Conservation (phyloP, 2,113 vertebrate genomes). For the Sisor rabdophorus region DNA sequence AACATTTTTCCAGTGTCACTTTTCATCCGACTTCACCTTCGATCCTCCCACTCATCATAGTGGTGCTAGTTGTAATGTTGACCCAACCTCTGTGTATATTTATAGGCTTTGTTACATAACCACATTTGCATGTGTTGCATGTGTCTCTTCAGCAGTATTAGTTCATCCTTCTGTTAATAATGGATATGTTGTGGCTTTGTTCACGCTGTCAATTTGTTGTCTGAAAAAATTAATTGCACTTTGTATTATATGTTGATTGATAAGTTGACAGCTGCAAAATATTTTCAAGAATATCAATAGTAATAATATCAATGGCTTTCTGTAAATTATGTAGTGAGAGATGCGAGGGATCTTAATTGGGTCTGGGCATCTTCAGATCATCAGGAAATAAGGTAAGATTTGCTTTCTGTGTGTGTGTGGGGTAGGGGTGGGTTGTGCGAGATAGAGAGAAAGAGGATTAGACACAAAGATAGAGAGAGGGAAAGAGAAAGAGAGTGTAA, state of each 20-base stretch:
- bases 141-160: background rate
- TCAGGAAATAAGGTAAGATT: background rate
- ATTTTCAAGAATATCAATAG: background rate
- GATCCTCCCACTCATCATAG: slow-evolving; percentile 13
- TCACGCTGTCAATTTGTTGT: background rate
- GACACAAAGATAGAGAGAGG: too few relatives aligned
- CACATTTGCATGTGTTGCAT: slow-evolving; percentile 12
- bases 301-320: too few relatives aligned
- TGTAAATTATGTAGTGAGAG: background rate
- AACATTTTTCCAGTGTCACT: background rate
- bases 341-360: background rate
- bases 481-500: too few relatives aligned
- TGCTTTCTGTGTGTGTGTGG: background rate
- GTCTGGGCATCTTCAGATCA: background rate
- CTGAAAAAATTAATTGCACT: background rate
- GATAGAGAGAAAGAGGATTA: too few relatives aligned
- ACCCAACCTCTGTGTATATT: slow-evolving; percentile 18
- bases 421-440: too few relatives aligned
- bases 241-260: too few relatives aligned
- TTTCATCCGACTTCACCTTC: too few relatives aligned
- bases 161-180: background rate
- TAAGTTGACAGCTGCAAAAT: too few relatives aligned
- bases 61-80: background rate
- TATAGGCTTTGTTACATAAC: slow-evolving; percentile 17
- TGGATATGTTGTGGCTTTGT: background rate